These are phyloP conservation scores for Peromyscus maniculatus DNA, from an alignment of 2,113 vertebrate species.

Conservation along the genomic window DNA sequence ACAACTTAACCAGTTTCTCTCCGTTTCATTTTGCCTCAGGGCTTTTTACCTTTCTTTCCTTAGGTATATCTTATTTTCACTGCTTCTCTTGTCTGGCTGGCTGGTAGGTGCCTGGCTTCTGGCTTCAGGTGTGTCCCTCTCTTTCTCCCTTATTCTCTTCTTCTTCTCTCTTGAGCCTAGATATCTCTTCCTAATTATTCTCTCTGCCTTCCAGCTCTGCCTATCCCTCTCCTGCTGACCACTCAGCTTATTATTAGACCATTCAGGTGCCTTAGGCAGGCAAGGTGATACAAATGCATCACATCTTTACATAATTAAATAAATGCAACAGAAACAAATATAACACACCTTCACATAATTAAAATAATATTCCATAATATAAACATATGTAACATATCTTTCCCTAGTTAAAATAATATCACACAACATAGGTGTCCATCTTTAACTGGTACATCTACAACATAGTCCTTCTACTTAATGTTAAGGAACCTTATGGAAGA, in stretches of 20 bases:
- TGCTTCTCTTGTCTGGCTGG: no score
- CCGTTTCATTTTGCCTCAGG: no score
- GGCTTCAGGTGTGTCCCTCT: neutral
- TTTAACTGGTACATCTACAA: neutral
- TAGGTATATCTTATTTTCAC: no score
- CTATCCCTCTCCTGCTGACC: neutral
- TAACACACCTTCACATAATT: neutral
- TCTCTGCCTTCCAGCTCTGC: neutral
- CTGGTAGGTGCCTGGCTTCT: neutral
- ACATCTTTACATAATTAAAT: neutral
- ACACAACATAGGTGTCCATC: neutral
- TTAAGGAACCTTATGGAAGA: neutral
- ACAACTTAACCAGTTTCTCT: no score
- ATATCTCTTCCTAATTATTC: neutral
- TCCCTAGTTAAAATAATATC: neutral
- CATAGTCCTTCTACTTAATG: neutral
- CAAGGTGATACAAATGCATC: neutral
- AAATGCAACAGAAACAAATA: neutral
- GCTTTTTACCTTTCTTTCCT: no score
- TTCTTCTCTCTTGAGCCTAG: neutral
- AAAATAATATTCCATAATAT: neutral
- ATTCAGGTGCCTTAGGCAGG: neutral
- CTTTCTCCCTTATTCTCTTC: neutral
- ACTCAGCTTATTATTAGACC: neutral
- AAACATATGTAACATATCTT: neutral